Percentiles rank a stretch among this genome's conserved stretches.
Conservation (phyloP, 2,888 invertebrate species). For the Limnephilus auricula region DNA sequence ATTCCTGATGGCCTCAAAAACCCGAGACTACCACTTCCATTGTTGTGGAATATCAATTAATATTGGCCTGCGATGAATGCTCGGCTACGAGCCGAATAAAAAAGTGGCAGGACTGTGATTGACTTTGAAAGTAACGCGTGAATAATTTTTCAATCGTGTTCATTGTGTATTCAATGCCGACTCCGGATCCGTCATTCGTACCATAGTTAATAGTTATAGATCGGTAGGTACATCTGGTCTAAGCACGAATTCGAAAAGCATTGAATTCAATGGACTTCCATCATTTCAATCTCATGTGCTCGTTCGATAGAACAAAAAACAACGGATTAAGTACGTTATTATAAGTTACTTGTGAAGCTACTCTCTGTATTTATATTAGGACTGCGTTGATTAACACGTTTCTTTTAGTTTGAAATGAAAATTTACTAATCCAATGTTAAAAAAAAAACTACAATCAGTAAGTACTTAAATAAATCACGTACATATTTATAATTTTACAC, state of each 20-base stretch:
- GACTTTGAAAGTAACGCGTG: slow-evolving; percentile 52
- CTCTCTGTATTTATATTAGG: not conserved
- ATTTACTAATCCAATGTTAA: not conserved
- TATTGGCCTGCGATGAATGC: slow-evolving; percentile 24
- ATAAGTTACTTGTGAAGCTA: not conserved
- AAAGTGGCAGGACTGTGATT: slow-evolving; percentile 46
- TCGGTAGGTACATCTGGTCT: slow-evolving; percentile 2
- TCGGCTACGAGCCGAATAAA: slow-evolving; percentile 13
- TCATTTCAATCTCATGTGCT: not conserved
- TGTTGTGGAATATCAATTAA: slow-evolving; percentile 53
- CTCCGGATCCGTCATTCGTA: slow-evolving; percentile 9
- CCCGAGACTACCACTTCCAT: slow-evolving; percentile 31
- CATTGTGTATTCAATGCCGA: slow-evolving; percentile 9
- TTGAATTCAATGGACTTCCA: not conserved
- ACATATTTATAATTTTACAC: too few species aligned
- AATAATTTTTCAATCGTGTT: slow-evolving; percentile 49
- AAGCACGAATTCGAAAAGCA: not conserved
- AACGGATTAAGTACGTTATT: not conserved
- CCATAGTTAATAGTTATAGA: not conserved
- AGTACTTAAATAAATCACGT: too few species aligned
- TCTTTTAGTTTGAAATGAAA: not conserved
- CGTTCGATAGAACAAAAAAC: not conserved
- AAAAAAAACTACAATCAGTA: not conserved
- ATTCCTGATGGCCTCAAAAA: slow-evolving; percentile 41
- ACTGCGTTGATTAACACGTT: not conserved